Percentiles rank a stretch among this genome's conserved stretches.
Conservation (phyloP, 2,797 vertebrate genomes). For the Urosaurus nigricauda region DNA sequence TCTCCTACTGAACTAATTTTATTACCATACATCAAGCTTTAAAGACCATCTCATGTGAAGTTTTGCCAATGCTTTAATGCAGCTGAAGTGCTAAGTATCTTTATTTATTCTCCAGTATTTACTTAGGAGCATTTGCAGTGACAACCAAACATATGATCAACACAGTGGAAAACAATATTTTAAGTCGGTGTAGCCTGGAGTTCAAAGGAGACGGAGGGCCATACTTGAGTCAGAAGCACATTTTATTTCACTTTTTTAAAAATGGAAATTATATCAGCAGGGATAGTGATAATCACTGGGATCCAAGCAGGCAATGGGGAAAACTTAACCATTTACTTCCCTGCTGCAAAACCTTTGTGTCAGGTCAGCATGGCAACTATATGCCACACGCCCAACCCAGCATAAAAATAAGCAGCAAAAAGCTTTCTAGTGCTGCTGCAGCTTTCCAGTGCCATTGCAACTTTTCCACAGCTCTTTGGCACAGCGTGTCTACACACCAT, state of each 20-base stretch:
- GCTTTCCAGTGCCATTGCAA: too few relatives aligned
- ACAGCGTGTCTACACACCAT: too few relatives aligned
- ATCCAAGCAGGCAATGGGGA: background rate
- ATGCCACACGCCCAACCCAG: too few relatives aligned
- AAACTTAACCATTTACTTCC: background rate
- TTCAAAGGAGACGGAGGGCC: background rate
- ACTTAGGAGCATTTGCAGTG: slow-evolving; percentile 60
- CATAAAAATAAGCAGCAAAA: too few relatives aligned
- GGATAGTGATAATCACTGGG: background rate
- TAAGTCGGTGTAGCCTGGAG: slow-evolving; percentile 42
- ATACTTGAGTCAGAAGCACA: background rate
- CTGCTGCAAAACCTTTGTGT: background rate
- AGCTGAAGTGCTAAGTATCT: slow-evolving; percentile 71
- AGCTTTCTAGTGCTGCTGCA: too few relatives aligned
- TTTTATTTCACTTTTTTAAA: background rate
- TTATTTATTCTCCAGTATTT: slow-evolving; percentile 74
- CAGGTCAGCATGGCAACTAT: too few relatives aligned
- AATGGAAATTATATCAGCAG: background rate
- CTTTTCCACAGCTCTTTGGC: too few relatives aligned
- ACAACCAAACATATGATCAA: slow-evolving; percentile 59
- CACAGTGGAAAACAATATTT: slow-evolving; percentile 57
- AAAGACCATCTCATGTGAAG: slow-evolving; percentile 72
- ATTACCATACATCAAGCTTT: slow-evolving; percentile 71
- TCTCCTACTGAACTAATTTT: slow-evolving; percentile 75
- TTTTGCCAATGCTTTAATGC: slow-evolving; percentile 73